A percentile compares a stretch with the other conserved stretches of the same genome.
phyloP scores from a whole-genome alignment of 2,113 vertebrate genomes.

The Synchiropus splendidus region DNA sequence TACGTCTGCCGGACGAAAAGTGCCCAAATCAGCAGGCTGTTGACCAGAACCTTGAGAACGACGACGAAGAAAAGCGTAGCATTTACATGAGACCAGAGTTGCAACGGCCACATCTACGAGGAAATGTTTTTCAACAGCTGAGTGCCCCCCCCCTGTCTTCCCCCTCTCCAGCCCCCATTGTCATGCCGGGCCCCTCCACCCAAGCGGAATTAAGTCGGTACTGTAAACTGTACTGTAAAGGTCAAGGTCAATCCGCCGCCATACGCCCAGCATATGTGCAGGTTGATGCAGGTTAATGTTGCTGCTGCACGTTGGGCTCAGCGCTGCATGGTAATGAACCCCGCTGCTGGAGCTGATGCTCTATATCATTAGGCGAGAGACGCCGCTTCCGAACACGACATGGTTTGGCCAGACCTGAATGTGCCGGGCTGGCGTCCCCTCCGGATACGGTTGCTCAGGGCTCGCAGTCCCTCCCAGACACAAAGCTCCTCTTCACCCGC shows the following conservation, averaged over 20 bases:
- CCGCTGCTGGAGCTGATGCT: slow-evolving; percentile 21
- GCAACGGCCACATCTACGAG: slow-evolving; percentile 28
- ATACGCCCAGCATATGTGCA: background rate
- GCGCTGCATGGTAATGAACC: slow-evolving; percentile 37
- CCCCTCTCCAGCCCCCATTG: slow-evolving; percentile 10
- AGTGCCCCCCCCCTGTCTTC: background rate
- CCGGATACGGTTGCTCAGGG: slow-evolving; percentile 54
- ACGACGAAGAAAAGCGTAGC: slow-evolving; percentile 13
- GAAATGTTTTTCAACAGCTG: slow-evolving; percentile 24
- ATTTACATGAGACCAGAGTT: slow-evolving; percentile 34
- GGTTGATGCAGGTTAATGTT: no score
- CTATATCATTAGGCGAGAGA: slow-evolving; percentile 55
- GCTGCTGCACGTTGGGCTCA: no score
- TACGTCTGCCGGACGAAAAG: slow-evolving; percentile 16
- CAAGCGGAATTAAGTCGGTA: background rate
- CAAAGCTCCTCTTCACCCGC: slow-evolving; percentile 64
- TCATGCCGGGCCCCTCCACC: slow-evolving; percentile 27
- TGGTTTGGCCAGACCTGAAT: slow-evolving; percentile 65
- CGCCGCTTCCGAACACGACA: slow-evolving; percentile 54
- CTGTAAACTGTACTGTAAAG: background rate
- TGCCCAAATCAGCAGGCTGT: slow-evolving; percentile 26
- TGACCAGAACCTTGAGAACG: slow-evolving; percentile 17
- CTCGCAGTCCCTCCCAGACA: slow-evolving; percentile 37
- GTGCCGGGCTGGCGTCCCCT: slow-evolving; percentile 44
- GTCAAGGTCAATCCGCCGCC: slow-evolving; percentile 9